These are phyloP conservation scores for Barbus barbus DNA, from an alignment of 2,113 vertebrate genomes.

Conservation along the genomic window DNA sequence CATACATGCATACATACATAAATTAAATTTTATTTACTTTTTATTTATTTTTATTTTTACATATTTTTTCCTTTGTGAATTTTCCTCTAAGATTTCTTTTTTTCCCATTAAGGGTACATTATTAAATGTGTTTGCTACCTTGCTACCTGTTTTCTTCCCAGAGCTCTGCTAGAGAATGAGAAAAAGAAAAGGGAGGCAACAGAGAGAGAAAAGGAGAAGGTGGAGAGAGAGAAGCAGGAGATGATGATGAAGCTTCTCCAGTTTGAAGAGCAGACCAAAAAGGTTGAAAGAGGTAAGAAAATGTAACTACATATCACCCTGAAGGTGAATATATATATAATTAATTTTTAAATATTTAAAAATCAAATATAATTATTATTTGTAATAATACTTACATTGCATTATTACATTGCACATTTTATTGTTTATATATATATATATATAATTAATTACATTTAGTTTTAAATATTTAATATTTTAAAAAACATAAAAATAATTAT, in stretches of 20 bases:
- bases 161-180: conserved; percentile 88
- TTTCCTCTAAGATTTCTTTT: neutral
- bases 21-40: neutral
- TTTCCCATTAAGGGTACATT: neutral
- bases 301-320: neutral
- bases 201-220: conserved; percentile 88
- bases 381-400: too few relatives aligned
- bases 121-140: neutral
- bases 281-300: conserved; percentile 86
- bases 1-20: too few relatives aligned
- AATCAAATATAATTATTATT: too few relatives aligned
- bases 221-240: conserved; percentile 89
- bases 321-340: too few relatives aligned
- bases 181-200: conserved; percentile 88
- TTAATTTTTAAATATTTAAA: too few relatives aligned
- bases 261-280: conserved; percentile 91
- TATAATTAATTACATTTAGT: too few relatives aligned
- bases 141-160: conserved; percentile 55
- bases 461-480: too few relatives aligned
- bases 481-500: too few relatives aligned
- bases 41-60: too few relatives aligned
- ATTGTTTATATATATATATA: too few relatives aligned
- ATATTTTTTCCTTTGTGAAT: neutral
- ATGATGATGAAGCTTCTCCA: conserved; percentile 85
- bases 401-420: too few relatives aligned